Evolutionary conservation across 2,797 vertebrate genomes (phyloP).

Genomic region (Thalassophryne amazonica): DNA sequence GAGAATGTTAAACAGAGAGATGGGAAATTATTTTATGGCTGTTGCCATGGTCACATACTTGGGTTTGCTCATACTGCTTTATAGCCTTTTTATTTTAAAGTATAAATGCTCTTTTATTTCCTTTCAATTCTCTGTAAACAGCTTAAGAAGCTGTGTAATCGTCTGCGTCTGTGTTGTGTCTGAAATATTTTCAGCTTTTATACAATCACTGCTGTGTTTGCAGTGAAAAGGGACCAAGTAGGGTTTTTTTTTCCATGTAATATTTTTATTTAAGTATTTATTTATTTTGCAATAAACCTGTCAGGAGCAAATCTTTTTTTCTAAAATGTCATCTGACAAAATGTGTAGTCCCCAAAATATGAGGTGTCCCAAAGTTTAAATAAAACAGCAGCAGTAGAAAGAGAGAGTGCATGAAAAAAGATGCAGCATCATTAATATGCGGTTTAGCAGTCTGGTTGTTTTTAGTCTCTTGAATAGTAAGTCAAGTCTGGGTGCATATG

Average conservation of each 20-base stretch:
- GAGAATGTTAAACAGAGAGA: background rate
- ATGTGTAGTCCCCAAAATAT: no score
- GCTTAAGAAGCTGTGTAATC: background rate
- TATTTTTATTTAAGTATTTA: no score
- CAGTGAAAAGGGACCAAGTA: no score
- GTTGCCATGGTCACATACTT: background rate
- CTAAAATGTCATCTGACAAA: slow-evolving; percentile 62
- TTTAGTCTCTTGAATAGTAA: no score
- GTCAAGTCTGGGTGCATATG: no score
- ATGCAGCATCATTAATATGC: no score
- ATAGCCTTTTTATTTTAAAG: background rate
- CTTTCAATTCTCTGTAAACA: background rate
- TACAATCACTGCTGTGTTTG: no score
- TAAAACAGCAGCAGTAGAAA: no score
- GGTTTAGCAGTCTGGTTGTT: background rate
- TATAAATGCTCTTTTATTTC: background rate
- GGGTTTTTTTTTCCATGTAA: no score
- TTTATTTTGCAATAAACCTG: slow-evolving; percentile 50
- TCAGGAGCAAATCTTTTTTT: slow-evolving; percentile 58
- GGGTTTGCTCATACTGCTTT: background rate
- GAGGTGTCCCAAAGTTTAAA: no score
- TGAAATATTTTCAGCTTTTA: slow-evolving; percentile 15
- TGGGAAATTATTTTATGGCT: background rate
- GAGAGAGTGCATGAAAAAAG: no score
- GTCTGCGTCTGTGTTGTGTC: background rate